These are phyloP conservation scores for Cabera pusaria DNA, from an alignment of 2,888 invertebrate species.

Conservation along the genomic window DNA sequence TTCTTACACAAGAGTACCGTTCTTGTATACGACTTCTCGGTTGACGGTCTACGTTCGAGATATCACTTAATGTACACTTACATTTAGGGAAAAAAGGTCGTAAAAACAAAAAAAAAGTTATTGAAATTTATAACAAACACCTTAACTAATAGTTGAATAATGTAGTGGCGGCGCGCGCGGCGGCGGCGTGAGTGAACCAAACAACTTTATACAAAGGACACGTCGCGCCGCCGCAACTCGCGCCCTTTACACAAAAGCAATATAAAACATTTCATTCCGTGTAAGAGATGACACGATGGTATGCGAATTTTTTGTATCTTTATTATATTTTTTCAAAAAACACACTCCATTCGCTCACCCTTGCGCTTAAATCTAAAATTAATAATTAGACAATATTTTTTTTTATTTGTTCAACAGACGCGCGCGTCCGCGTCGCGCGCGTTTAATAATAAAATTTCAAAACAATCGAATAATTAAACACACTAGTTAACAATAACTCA, in stretches of 20 bases:
- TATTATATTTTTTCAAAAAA: constrained; percentile 63
- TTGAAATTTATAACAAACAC: constrained; percentile 83
- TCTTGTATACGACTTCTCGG: constrained; percentile 66
- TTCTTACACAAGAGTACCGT: constrained; percentile 67
- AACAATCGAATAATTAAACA: constrained; percentile 84
- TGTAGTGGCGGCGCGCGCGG: constrained; percentile 56
- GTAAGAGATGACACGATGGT: constrained; percentile 79
- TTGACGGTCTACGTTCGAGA: constrained; percentile 79
- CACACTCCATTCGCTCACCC: constrained; percentile 81
- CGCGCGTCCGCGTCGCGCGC: constrained; percentile 74
- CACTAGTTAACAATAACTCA: constrained; percentile 82
- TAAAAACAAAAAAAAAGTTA: constrained; percentile 80
- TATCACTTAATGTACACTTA: constrained; percentile 82
- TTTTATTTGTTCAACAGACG: constrained; percentile 83
- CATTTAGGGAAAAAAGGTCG: constrained; percentile 79
- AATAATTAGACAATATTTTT: constrained; percentile 82
- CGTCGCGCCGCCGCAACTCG: constrained; percentile 40
- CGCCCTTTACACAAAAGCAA: constrained; percentile 72
- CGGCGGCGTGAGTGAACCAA: no score
- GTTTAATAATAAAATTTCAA: constrained; percentile 83
- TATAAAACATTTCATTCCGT: constrained; percentile 82
- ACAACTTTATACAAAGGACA: constrained; percentile 69
- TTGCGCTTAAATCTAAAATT: constrained; percentile 82
- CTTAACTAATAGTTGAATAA: constrained; percentile 82
- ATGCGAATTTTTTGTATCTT: constrained; percentile 73